Base-by-base conservation (phyloP, 2,797 vertebrate genomes). In the Mustela erminea region DNA sequence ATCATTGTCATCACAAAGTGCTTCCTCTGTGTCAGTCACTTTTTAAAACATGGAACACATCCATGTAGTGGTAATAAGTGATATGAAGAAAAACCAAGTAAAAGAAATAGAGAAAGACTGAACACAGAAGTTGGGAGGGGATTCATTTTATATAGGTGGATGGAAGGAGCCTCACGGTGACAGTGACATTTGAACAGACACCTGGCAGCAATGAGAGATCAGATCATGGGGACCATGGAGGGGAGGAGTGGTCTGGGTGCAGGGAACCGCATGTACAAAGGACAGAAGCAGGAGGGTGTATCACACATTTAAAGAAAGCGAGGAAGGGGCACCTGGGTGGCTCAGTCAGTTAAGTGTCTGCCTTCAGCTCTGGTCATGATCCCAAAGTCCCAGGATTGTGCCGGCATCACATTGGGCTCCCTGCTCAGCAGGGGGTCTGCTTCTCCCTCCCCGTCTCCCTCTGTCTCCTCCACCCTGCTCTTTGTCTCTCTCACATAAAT, bases 31-130 rank as follows among this genome's bases (percentile, higher is more conserved):
- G 66, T 46, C 56, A 77, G 54, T n/a, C 32, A 43, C 32, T 46
- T 18, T 58, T 85, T 72, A 54, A 75, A 75, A 38, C 10, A 41
- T 9, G 32, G 2, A 14, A 64, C 20, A 29, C 15, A 52, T 20
- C 25, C 11, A 54, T 35, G 29, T 60, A 58, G 35, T 83, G 35
- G 75, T 54, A 35, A 77, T 81, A 62, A 27, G 27, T 38, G 38
- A 56, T 3, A 4, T 11, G 43, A 72, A 86, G 38, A 87, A 49
- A 94, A 95, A 87, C 38, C 41, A 56, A 60, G 25, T 70, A 64
- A 43, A 20, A 14, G 46, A 72, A n/a, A 64, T 27, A 74, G 54
- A 93, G 52, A 41, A 95, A 75, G 66, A 70, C 78, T 52, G 60
- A 29, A 88, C 32, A 13, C 60, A 83, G 29, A 29, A n/a, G 7